A percentile compares a stretch with the other conserved stretches of the same genome.
Conservation (phyloP, 1,140 invertebrate genomes). For the Drosophila teissieri region DNA sequence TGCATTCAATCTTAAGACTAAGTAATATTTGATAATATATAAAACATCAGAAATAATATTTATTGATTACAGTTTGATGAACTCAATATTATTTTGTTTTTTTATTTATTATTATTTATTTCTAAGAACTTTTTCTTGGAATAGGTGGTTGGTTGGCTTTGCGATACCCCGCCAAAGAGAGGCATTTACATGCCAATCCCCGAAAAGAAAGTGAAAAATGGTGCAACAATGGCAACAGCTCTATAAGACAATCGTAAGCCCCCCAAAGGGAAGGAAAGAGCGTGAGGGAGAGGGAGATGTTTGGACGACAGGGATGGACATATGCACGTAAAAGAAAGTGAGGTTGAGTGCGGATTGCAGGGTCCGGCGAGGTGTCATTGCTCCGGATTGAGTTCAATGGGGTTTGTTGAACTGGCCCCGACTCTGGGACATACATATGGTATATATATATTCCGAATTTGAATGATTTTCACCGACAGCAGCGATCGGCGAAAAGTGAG, state of each 20-base stretch:
- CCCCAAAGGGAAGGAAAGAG: slow-evolving; percentile 6
- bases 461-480: slow-evolving; percentile 58
- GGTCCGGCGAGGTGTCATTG: slow-evolving; percentile 62
- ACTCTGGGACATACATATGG: slow-evolving; percentile 5
- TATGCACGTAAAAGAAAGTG: slow-evolving; percentile 54
- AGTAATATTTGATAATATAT: too few species aligned
- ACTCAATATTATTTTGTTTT: neutral
- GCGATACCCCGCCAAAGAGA: neutral
- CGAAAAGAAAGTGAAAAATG: slow-evolving; percentile 72
- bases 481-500: slow-evolving; percentile 64
- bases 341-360: slow-evolving; percentile 27
- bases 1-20: too few species aligned
- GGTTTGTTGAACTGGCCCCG: slow-evolving; percentile 62
- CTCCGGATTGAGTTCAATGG: slow-evolving; percentile 65
- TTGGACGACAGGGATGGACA: slow-evolving; percentile 2
- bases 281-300: neutral
- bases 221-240: slow-evolving; percentile 57
- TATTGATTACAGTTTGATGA: too few species aligned
- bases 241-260: neutral
- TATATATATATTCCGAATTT: slow-evolving; percentile 35
- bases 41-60: too few species aligned
- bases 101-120: too few species aligned
- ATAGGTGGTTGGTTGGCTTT: too few species aligned
- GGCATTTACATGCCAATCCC: slow-evolving; percentile 36
- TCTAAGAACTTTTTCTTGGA: too few species aligned